phyloP scores from a whole-genome alignment of 2,797 vertebrate species.

The Pygocentrus nattereri region DNA sequence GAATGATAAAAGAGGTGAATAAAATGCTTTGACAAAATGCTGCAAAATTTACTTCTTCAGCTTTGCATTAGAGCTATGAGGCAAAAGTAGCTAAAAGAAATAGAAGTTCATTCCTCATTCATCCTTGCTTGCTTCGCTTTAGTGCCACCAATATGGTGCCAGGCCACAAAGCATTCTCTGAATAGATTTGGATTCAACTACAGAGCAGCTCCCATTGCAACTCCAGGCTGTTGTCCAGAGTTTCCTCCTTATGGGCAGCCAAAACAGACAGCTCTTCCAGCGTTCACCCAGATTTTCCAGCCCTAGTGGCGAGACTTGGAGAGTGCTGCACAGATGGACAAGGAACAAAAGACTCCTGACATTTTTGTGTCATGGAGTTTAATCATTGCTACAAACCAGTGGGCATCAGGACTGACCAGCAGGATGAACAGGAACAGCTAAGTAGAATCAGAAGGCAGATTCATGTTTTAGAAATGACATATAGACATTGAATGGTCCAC shows the following conservation, averaged over 20 bases:
- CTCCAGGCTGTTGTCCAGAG: conserved; percentile 1
- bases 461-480: neutral
- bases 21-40: neutral
- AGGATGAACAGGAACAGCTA: neutral
- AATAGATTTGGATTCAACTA: conserved; percentile 4
- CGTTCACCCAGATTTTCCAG: neutral
- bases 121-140: neutral
- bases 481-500: neutral
- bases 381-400: neutral
- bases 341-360: neutral
- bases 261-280: neutral
- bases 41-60: neutral
- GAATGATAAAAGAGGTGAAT: neutral
- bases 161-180: neutral
- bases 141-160: neutral
- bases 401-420: neutral
- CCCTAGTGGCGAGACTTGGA: neutral
- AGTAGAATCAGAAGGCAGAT: neutral
- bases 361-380: neutral
- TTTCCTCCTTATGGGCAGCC: neutral
- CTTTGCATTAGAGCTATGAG: neutral
- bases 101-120: neutral
- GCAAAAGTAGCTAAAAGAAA: neutral
- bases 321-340: neutral
- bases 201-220: neutral